phyloP scores from a whole-genome alignment of 2,797 vertebrate genomes.

The Dromococcyx pavoninus region DNA sequence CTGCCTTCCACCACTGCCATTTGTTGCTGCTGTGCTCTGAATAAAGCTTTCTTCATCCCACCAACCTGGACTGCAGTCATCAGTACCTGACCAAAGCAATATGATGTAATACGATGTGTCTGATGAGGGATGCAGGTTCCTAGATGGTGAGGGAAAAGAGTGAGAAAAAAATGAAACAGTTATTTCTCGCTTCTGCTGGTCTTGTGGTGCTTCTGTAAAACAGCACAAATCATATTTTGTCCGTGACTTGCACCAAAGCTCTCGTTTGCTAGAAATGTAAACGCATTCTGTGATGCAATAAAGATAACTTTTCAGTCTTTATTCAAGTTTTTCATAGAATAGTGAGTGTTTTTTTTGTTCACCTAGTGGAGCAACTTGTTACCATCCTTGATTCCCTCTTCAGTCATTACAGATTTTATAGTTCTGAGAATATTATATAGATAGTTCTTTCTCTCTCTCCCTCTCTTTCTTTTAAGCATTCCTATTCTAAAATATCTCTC shows the following conservation, averaged over 20 bases:
- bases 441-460: neutral
- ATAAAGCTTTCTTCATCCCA: neutral
- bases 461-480: neutral
- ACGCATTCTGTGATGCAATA: neutral
- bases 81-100: neutral
- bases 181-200: neutral
- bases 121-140: neutral
- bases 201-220: neutral
- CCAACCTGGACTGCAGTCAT: neutral
- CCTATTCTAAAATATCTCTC: neutral
- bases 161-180: neutral
- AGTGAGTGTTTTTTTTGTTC: neutral
- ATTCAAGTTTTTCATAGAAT: neutral
- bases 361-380: neutral
- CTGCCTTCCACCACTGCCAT: neutral
- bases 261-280: neutral
- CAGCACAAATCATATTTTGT: neutral
- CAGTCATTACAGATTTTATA: neutral
- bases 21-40: neutral
- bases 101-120: rapidly evolving
- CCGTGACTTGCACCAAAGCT: neutral
- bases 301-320: neutral
- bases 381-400: neutral
- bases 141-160: neutral
- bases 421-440: neutral